A percentile compares a stretch with the other conserved stretches of the same genome.
phyloP scores from a whole-genome alignment of 2,113 vertebrate genomes.

The Tyto alba region DNA sequence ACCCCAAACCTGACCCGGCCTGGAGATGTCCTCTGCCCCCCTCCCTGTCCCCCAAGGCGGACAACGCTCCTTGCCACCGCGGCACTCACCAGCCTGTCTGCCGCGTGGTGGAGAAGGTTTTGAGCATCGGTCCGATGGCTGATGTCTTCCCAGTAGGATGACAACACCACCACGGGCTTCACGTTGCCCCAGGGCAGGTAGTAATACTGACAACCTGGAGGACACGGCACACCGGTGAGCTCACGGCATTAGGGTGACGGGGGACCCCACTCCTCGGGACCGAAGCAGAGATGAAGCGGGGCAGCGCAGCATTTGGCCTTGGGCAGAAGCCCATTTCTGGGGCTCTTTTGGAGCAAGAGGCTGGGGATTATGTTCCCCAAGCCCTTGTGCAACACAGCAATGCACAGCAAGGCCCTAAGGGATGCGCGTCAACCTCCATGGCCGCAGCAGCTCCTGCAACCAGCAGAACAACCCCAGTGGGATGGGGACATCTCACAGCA shows the following conservation, averaged over 20 bases:
- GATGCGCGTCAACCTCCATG: rapidly evolving
- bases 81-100: constrained; percentile 79
- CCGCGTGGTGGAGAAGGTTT: constrained; percentile 78
- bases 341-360: not conserved
- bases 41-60: too few relatives aligned
- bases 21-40: not conserved
- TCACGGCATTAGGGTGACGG: rapidly evolving
- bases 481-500: not conserved
- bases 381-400: not conserved
- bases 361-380: not conserved
- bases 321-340: not conserved
- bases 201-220: constrained; percentile 91
- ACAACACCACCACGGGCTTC: constrained; percentile 92
- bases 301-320: not conserved
- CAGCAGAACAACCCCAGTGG: not conserved
- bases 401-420: not conserved
- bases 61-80: rapidly evolving
- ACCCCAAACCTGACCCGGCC: not conserved
- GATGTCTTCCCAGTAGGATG: constrained; percentile 94
- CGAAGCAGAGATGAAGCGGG: too few relatives aligned
- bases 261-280: not conserved
- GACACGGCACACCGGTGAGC: not conserved
- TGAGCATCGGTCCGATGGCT: constrained; percentile 80
- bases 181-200: constrained; percentile 93
- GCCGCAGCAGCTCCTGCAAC: not conserved